phyloP scores from a whole-genome alignment of 2,797 vertebrate species.

The Ptychadena robeensis region DNA sequence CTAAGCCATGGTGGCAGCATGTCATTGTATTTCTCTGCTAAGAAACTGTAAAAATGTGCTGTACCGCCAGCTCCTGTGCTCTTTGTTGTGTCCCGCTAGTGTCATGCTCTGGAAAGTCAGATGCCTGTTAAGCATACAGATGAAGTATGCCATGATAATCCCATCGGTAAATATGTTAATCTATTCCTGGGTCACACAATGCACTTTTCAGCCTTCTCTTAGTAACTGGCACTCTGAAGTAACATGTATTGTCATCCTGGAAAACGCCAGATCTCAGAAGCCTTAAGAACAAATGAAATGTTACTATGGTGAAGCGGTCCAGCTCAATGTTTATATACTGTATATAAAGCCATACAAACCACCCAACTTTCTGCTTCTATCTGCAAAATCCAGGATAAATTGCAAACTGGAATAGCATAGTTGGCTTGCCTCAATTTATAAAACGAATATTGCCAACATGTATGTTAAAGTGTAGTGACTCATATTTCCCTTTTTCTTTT shows the following conservation, averaged over 20 bases:
- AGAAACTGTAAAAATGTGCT: background rate
- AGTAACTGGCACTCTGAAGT: constrained; percentile 19
- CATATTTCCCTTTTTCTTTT: background rate
- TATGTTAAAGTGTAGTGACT: background rate
- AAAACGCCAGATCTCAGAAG: constrained; percentile 2
- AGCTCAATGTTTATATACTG: constrained; percentile 5
- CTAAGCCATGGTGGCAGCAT: background rate
- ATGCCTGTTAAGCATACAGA: constrained; percentile 29
- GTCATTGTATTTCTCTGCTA: background rate
- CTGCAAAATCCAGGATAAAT: no score
- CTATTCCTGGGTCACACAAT: constrained; percentile 43
- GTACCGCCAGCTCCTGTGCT: background rate
- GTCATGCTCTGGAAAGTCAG: constrained; percentile 21
- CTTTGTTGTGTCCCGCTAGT: constrained; percentile 5
- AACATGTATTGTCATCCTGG: constrained; percentile 12
- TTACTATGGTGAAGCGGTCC: constrained; percentile 14
- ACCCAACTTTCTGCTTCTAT: background rate
- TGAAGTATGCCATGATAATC: constrained; percentile 47
- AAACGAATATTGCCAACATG: background rate
- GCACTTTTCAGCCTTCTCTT: constrained; percentile 33
- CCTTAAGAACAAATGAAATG: background rate
- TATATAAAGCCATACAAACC: background rate
- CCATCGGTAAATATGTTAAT: constrained; percentile 49
- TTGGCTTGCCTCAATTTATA: background rate
- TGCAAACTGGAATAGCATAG: background rate